Base-by-base conservation (phyloP, 2,888 invertebrate genomes). In the Eristalis pertinax region DNA sequence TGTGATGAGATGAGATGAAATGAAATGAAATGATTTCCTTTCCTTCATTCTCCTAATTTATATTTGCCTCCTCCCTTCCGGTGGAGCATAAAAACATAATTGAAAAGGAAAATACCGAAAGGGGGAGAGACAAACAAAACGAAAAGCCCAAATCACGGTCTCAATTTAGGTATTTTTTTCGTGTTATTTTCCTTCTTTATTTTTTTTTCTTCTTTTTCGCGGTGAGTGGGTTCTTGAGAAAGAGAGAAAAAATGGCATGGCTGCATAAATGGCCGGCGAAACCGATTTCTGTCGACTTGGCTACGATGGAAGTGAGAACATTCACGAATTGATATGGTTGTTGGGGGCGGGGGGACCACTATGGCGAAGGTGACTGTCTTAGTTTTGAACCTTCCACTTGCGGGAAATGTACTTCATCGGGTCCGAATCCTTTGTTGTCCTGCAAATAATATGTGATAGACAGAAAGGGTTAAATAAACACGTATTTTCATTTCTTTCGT, bases 1-100 rank as follows among this genome's bases (percentile, higher is more conserved):
- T 50, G n/a, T 10, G 50, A 50, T 50, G n/a, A 50, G n/a, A 43
- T 4, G 26, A 32, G 32, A 32, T 43, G n/a, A 43, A 41, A 41
- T 43, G 43, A 43, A 50, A 50, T 19, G 50, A 50, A 50, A 50
- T 50, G 19, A 50, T 50, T 50, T 50, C 50, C 50, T 19, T 19
- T 50, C 50, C 50, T 32, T 68, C 50, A 19, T 68, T 19, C 50
- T 56, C 68, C 19, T 32, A 68, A 68, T 26, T 68, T 56, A 68
- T 56, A 56, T 68, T 68, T 56, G 50, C 29, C 19, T 56, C 15
- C 68, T 8, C 32, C 32, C 68, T 4, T 38, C 35, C 69, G 22
- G 58, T 58, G 24, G 8, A 15, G 69, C 58, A 58, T 70, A 58
- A 58, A 70, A 70, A 58, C 58, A 58, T 58, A 58, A 70, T 70